These are phyloP conservation scores for Craseonycteris thonglongyai DNA, from an alignment of 2,113 vertebrate genomes.

Conservation along the genomic window DNA sequence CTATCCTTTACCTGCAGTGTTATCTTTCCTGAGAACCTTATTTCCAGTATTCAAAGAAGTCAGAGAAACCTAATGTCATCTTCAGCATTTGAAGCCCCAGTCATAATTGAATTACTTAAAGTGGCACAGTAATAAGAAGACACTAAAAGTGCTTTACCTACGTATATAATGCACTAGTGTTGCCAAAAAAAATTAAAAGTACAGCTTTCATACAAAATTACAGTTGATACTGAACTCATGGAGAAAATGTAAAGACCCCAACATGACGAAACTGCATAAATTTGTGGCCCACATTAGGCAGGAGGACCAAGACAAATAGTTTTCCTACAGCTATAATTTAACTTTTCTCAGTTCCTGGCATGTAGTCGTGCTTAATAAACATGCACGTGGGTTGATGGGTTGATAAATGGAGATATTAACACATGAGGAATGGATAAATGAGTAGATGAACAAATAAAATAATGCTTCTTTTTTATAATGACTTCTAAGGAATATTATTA, in stretches of 20 bases:
- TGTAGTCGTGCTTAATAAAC: constrained; percentile 4
- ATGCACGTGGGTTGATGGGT: neutral
- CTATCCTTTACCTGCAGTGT: neutral
- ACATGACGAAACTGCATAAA: neutral
- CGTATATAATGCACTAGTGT: neutral
- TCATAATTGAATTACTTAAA: constrained; percentile 16
- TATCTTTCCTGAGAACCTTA: neutral
- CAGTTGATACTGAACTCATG: neutral
- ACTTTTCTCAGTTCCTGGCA: neutral
- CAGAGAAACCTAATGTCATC: neutral
- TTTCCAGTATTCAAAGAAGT: neutral
- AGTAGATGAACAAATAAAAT: neutral
- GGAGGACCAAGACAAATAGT: neutral
- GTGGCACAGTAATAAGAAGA: neutral
- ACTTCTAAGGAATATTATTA: constrained; percentile 14
- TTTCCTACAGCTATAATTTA: neutral
- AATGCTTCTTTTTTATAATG: neutral
- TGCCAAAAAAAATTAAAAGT: neutral
- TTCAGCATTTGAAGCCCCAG: neutral
- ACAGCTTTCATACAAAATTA: neutral
- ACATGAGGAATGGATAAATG: neutral
- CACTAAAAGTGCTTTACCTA: neutral
- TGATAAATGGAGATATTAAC: neutral
- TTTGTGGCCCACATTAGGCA: neutral
- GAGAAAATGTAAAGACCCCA: neutral